A percentile compares a stretch with the other conserved stretches of the same genome.
These are phyloP conservation scores for Drosophila malerkotliana DNA, from an alignment of 1,140 invertebrate species.

Conservation along the genomic window DNA sequence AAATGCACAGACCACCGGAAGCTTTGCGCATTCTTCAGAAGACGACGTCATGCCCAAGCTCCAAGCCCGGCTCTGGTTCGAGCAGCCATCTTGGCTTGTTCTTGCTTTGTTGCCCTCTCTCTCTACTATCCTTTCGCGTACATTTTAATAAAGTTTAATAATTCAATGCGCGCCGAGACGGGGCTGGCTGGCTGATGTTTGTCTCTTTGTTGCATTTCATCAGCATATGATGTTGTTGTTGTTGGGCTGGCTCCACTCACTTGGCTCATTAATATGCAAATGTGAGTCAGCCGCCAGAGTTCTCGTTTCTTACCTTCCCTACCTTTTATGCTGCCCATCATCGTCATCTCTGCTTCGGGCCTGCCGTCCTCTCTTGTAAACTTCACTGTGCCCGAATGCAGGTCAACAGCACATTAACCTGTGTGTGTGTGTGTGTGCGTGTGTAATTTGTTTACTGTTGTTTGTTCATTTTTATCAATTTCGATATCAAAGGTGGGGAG, in stretches of 20 bases:
- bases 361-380: conserved; percentile 51
- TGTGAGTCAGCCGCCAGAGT: conserved; percentile 51
- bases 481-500: conserved; percentile 22
- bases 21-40: conserved; percentile 44
- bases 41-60: conserved; percentile 8
- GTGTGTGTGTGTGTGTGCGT: conserved; percentile 17
- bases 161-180: conserved; percentile 45
- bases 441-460: conserved; percentile 42
- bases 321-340: conserved; percentile 28
- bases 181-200: conserved; percentile 42
- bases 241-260: conserved; percentile 28
- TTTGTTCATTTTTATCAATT: conserved; percentile 41
- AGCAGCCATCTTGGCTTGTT: conserved; percentile 24
- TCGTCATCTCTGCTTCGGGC: conserved; percentile 45
- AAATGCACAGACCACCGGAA: conserved; percentile 40
- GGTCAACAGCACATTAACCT: conserved; percentile 56
- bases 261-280: conserved; percentile 69
- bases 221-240: conserved; percentile 33
- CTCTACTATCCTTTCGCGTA: conserved; percentile 41
- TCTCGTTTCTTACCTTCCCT: conserved; percentile 13
- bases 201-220: conserved; percentile 66
- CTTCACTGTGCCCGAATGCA: conserved; percentile 52
- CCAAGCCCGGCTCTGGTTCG: conserved; percentile 13
- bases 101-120: background rate
- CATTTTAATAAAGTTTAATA: conserved; percentile 63